Conservation (phyloP, 1,140 invertebrate genomes). For the Eumaeus atala region DNA sequence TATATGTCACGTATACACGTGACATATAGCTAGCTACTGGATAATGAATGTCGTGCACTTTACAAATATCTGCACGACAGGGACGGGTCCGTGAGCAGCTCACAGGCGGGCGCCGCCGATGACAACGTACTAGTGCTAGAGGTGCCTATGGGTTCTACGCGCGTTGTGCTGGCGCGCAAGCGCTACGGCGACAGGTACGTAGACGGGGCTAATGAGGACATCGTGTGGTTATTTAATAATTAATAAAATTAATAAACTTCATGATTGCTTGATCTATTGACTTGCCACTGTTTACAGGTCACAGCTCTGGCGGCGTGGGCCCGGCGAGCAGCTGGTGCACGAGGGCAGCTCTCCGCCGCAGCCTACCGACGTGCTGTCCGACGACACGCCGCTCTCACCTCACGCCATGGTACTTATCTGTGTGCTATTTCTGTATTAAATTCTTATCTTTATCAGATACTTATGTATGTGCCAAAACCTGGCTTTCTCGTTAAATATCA, state of each 20-base stretch:
- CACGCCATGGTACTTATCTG: constrained; percentile 49
- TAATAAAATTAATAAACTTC: no score
- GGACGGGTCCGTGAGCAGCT: constrained; percentile 19
- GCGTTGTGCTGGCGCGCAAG: constrained; percentile 86
- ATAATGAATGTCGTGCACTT: no score
- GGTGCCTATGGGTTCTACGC: constrained; percentile 79
- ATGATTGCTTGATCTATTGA: neutral
- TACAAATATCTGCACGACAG: constrained; percentile 18
- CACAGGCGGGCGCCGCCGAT: constrained; percentile 19
- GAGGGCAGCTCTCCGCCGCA: constrained; percentile 88
- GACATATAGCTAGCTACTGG: no score
- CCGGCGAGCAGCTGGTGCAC: constrained; percentile 91
- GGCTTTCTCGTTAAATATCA: no score
- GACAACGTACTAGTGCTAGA: constrained; percentile 83
- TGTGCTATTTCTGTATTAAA: no score
- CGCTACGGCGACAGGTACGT: constrained; percentile 82
- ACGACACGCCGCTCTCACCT: constrained; percentile 51
- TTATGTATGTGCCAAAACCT: no score
- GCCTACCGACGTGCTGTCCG: constrained; percentile 61
- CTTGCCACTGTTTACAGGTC: constrained; percentile 66
- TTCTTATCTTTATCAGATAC: no score
- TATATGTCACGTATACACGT: no score
- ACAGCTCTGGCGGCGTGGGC: constrained; percentile 96
- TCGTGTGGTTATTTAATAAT: neutral
- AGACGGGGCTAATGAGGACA: neutral